These are phyloP conservation scores for Macrobrachium nipponense DNA, from an alignment of 1,140 invertebrate genomes.

Conservation along the genomic window DNA sequence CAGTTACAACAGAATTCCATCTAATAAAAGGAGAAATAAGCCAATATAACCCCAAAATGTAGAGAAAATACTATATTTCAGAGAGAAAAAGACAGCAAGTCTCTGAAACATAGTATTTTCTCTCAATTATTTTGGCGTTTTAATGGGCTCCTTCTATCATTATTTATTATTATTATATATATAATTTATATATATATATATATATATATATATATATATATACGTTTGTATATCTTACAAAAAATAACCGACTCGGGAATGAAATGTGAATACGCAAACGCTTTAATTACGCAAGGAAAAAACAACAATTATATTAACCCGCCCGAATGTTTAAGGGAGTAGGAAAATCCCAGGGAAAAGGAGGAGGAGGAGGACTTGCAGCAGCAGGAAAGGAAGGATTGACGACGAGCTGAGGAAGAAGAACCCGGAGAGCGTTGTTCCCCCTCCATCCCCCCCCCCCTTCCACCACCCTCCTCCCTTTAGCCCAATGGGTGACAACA, in stretches of 20 bases:
- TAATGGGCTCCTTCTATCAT: too few species aligned
- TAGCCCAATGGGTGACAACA: conserved; percentile 21
- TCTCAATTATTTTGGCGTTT: too few species aligned
- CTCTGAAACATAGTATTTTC: too few species aligned
- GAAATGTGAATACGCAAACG: conserved; percentile 1
- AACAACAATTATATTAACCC: background rate
- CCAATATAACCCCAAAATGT: too few species aligned
- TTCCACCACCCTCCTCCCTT: background rate
- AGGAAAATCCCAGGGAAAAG: too few species aligned
- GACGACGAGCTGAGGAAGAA: background rate
- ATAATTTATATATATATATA: conserved; percentile 44
- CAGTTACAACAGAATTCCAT: too few species aligned
- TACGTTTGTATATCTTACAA: background rate
- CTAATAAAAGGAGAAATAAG: too few species aligned
- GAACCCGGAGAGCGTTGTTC: background rate
- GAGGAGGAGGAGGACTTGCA: background rate
- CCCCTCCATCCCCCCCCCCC: background rate
- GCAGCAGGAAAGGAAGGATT: background rate
- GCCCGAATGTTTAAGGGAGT: too few species aligned
- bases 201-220: conserved; percentile 40
- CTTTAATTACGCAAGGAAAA: conserved; percentile 7
- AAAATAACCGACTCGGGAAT: too few species aligned
- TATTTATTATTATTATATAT: too few species aligned
- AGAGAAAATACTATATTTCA: too few species aligned
- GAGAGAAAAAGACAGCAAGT: too few species aligned